Evolutionary conservation across 2,113 vertebrate genomes (phyloP).

Genomic region (Glareola pratincola): DNA sequence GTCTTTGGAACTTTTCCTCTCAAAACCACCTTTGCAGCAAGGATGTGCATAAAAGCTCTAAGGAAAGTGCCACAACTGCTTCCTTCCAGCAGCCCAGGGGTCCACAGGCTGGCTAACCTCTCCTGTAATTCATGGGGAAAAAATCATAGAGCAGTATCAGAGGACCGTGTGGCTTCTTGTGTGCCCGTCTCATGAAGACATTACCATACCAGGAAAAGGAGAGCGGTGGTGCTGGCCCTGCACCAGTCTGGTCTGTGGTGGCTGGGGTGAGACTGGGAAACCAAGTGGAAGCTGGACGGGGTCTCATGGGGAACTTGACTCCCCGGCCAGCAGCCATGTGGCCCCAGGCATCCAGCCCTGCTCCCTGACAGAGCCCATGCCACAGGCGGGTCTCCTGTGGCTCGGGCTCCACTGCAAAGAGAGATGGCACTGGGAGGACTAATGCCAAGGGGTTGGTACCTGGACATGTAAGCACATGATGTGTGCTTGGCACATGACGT

Average conservation of each 20-base stretch:
- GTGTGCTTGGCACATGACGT: neutral
- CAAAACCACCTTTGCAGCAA: neutral
- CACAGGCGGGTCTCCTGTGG: fast-evolving
- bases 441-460: fast-evolving
- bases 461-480: neutral
- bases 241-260: fast-evolving
- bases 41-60: neutral
- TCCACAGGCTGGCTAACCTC: neutral
- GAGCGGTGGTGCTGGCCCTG: neutral
- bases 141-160: neutral
- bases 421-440: neutral
- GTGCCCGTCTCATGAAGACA: fast-evolving
- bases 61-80: neutral
- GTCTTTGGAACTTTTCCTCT: neutral
- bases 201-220: neutral
- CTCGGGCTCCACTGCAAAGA: neutral
- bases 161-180: fast-evolving
- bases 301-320: neutral
- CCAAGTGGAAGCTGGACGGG: neutral
- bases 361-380: fast-evolving
- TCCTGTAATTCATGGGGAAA: neutral
- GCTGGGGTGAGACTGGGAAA: neutral
- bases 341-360: neutral
- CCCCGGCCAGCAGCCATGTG: neutral
- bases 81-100: neutral